Conservation (phyloP, 2,888 invertebrate species). For the Drosophila neotestacea region DNA sequence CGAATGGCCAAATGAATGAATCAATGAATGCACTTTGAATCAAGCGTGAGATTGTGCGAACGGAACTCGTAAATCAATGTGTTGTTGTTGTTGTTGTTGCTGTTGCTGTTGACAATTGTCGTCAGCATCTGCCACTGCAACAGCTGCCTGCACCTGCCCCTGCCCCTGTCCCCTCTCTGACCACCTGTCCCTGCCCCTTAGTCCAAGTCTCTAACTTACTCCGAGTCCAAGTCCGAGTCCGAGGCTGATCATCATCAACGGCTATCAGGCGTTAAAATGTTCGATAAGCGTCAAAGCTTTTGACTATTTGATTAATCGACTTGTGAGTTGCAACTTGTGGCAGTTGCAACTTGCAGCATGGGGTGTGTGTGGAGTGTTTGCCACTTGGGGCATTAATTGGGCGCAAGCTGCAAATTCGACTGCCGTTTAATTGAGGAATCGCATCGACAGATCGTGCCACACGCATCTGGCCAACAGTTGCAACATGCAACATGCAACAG, state of each 20-base stretch:
- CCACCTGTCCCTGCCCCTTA: not conserved
- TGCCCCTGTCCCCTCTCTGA: not conserved
- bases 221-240: not conserved
- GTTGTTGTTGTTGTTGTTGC: slow-evolving; percentile 12
- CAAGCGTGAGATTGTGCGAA: slow-evolving; percentile 59
- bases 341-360: slow-evolving; percentile 8
- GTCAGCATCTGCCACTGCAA: slow-evolving; percentile 26
- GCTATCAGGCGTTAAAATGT: slow-evolving; percentile 48
- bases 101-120: slow-evolving; percentile 34
- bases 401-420: slow-evolving; percentile 44
- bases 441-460: slow-evolving; percentile 48
- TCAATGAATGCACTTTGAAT: slow-evolving; percentile 8
- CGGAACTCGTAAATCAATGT: slow-evolving; percentile 60
- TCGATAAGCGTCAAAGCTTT: slow-evolving; percentile 54
- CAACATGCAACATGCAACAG: slow-evolving; percentile 54
- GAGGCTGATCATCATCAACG: slow-evolving; percentile 39
- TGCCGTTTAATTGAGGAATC: slow-evolving; percentile 56
- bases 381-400: slow-evolving; percentile 48
- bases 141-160: not conserved
- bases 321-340: slow-evolving; percentile 13
- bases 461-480: slow-evolving; percentile 58
- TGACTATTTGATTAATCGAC: slow-evolving; percentile 53
- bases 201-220: not conserved
- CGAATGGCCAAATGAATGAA: slow-evolving; percentile 24
- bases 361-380: not conserved